Base-by-base conservation (phyloP, 1,140 invertebrate species). In the Anastatus disparis region DNA sequence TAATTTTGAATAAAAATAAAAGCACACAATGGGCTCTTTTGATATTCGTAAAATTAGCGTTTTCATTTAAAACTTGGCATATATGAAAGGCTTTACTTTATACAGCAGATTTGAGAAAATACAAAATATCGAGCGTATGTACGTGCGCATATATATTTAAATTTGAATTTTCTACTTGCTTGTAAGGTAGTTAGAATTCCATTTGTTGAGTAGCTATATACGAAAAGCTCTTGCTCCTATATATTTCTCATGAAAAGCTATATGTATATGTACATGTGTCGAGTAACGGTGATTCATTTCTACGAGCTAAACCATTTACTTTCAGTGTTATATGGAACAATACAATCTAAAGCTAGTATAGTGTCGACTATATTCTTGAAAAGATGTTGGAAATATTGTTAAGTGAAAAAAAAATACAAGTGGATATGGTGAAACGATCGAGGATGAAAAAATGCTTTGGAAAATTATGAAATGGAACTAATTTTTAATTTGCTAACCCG, bases 181-280 rank as follows among this genome's bases (percentile, higher is more conserved):
- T 63, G 67, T 56, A 62, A 35, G 58, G 50, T 70, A 62, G 58
- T 70, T 63, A 70, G 67, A 70, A 70, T 70, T 70, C 58, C 67
- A 70, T 70, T 70, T 55, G 67, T 69, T 52, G 55, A 69, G 35
- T 69, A 70, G 58, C 67, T 63, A n/a, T n/a, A n/a, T n/a, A 52
- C 46, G 56, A 52, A 69, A n/a, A 69, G 65, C 66, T 42, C 35
- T n/a, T n/a, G n/a, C n/a, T n/a, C n/a, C n/a, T n/a, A n/a, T n/a
- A n/a, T n/a, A n/a, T n/a, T n/a, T n/a, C 42, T 40, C 55, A 26
- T 52, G 56, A 70, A 70, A 70, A 70, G 48, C 58, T n/a, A n/a
- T n/a, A n/a, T n/a, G n/a, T n/a, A n/a, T n/a, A n/a, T n/a, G n/a
- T n/a, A n/a, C n/a, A n/a, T n/a, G n/a, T n/a, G n/a, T n/a, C n/a